Evolutionary conservation across 2,888 invertebrate species (phyloP), one percentile per base, ranked within the genome.

Genomic region (Monoplex corrugatus): DNA sequence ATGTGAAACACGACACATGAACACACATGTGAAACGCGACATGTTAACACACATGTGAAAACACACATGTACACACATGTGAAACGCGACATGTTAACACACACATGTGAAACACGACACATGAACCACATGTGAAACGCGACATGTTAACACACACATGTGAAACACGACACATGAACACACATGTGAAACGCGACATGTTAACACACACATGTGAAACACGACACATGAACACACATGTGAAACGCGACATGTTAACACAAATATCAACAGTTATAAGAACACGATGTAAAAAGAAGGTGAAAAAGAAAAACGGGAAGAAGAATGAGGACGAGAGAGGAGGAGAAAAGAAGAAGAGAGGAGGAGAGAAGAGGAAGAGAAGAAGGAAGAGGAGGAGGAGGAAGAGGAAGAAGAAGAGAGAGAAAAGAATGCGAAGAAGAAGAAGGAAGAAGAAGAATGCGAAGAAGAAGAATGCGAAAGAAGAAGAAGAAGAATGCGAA

Each of bases 141-240:
- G 43, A 43, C 23, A 40, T 28, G 28, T 23, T 13, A 8, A 83
- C 45, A 45, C 83, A 44, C 45, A 45, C n/a, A 44, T n/a, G n/a
- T 16, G n/a, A 5, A 32, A 44, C 43, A 23, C 43, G 1, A 45
- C 28, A 44, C 45, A 23, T 44, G 2, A 5, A 44, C 43, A n/a
- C 28, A 83, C 43, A 44, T n/a, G n/a, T 28, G 43, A 43, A 38
- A 6, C 40, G 43, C 8, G 8, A 44, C 44, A 83, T 44, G 35
- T 35, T 32, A 2, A 83, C 83, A 75, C 75, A 75, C 75, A 75
- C 75, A 63, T 23, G n/a, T n/a, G n/a, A 63, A 16, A 63, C 63
- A 63, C 63, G n/a, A 63, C 75, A 75, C 75, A 75, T 35, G 16
- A 10, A 75, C 38, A 38, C 23, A 63, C 63, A 63, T 23, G 8